phyloP scores from a whole-genome alignment of 2,797 vertebrate species.

The Scomberomorus guttatus region DNA sequence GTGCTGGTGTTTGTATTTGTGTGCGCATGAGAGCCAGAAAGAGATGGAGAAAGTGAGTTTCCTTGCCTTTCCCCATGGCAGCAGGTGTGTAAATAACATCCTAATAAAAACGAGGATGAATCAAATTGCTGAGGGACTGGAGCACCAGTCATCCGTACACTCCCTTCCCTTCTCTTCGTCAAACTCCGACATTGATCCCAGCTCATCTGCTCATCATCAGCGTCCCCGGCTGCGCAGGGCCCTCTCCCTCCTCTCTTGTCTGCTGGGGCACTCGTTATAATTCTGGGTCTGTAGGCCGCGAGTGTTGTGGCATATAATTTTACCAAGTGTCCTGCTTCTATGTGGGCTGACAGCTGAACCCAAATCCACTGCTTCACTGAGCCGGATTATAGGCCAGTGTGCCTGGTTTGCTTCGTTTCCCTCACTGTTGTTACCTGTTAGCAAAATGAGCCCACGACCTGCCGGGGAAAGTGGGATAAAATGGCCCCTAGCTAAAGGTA shows the following conservation, averaged over 20 bases:
- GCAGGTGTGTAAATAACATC: constrained; percentile 82
- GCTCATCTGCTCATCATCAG: constrained; percentile 75
- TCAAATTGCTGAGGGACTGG: constrained; percentile 69
- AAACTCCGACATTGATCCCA: constrained; percentile 69
- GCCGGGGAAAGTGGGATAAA: constrained; percentile 40
- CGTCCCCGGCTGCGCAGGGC: constrained; percentile 32
- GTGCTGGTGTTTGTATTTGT: constrained; percentile 33
- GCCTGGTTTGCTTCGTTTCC: constrained; percentile 43
- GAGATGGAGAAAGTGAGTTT: constrained; percentile 32
- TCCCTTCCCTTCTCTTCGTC: constrained; percentile 34
- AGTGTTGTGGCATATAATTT: constrained; percentile 81
- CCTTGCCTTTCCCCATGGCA: constrained; percentile 57
- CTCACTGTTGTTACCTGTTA: constrained; percentile 67
- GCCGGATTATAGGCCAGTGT: constrained; percentile 65
- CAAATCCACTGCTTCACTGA: constrained; percentile 71
- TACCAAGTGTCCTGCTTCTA: constrained; percentile 80
- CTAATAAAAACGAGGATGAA: constrained; percentile 73
- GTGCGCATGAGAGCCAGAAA: constrained; percentile 23
- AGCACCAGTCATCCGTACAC: constrained; percentile 49
- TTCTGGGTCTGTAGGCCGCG: constrained; percentile 82
- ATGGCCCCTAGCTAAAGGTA: constrained; percentile 35
- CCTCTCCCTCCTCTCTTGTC: constrained; percentile 43
- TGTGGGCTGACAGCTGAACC: constrained; percentile 73
- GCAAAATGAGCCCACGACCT: constrained; percentile 43
- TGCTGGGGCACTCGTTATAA: constrained; percentile 78